Evolutionary conservation across 2,888 invertebrate species (phyloP).

Genomic region (Tetrapedia diversipes): DNA sequence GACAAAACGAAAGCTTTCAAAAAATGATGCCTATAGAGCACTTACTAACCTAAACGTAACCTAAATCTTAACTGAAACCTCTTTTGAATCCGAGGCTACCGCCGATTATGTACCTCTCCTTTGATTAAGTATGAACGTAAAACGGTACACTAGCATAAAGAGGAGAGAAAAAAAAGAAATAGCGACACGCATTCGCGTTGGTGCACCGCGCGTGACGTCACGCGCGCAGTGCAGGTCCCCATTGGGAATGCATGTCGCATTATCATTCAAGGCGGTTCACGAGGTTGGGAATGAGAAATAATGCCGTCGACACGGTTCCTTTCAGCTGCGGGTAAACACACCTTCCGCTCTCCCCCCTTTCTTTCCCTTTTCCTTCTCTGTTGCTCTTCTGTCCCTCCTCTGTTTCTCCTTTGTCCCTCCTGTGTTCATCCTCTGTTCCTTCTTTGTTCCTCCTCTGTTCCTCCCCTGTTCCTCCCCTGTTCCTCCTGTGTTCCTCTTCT

Average conservation of each 20-base stretch:
- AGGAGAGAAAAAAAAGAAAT: not conserved
- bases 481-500: not conserved
- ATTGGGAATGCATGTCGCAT: slow-evolving; percentile 48
- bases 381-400: not conserved
- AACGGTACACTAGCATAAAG: not conserved
- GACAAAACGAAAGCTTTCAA: too few relatives aligned
- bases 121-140: too few relatives aligned
- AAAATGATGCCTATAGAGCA: too few relatives aligned
- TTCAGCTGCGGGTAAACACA: slow-evolving; percentile 38
- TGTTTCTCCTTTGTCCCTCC: not conserved
- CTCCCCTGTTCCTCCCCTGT: not conserved
- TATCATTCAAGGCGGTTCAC: slow-evolving; percentile 52
- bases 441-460: not conserved
- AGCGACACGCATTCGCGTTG: slow-evolving; percentile 1
- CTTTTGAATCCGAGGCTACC: too few relatives aligned
- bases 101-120: too few relatives aligned
- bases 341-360: not conserved
- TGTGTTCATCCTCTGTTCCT: too few relatives aligned
- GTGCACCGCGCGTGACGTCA: slow-evolving; percentile 23
- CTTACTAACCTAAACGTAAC: too few relatives aligned
- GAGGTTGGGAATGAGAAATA: slow-evolving; percentile 49
- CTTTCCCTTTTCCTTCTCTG: not conserved
- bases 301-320: slow-evolving; percentile 48
- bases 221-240: slow-evolving; percentile 14
- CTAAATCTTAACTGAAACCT: too few relatives aligned